Percentiles rank a stretch among this genome's conserved stretches.
phyloP scores from a whole-genome alignment of 2,797 vertebrate genomes.

The Muscicapa comitata region DNA sequence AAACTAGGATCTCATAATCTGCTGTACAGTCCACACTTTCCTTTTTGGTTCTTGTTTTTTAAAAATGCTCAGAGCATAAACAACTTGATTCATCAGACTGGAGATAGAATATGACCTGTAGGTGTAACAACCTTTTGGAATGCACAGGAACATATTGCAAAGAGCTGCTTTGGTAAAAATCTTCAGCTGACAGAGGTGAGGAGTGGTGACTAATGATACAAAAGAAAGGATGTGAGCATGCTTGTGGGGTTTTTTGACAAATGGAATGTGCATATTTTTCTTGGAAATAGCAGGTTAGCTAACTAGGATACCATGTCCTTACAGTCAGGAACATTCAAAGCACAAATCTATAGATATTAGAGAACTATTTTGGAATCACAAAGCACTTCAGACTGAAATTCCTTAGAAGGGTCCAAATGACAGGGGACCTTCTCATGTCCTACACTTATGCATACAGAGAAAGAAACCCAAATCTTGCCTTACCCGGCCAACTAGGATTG shows the following conservation, averaged over 20 bases:
- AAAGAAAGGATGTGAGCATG: background rate
- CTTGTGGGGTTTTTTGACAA: background rate
- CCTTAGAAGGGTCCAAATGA: background rate
- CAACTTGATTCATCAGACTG: background rate
- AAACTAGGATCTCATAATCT: background rate
- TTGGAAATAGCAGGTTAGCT: background rate
- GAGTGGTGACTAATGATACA: background rate
- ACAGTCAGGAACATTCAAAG: background rate
- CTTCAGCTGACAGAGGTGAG: background rate
- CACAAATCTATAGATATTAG: background rate
- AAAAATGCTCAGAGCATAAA: background rate
- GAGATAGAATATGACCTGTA: background rate
- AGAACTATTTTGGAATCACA: background rate
- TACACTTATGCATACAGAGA: background rate
- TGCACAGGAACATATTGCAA: background rate
- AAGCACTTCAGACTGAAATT: background rate
- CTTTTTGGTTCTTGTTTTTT: background rate
- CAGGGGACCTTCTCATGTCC: background rate
- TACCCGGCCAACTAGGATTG: conserved; percentile 99
- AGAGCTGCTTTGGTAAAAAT: background rate
- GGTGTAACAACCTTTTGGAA: background rate
- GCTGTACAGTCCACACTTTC: background rate
- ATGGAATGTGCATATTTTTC: background rate
- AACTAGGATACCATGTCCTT: background rate
- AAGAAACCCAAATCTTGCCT: conserved; percentile 50